Base-by-base conservation (phyloP, 1,140 invertebrate genomes). In the Drosophila paulistorum region DNA sequence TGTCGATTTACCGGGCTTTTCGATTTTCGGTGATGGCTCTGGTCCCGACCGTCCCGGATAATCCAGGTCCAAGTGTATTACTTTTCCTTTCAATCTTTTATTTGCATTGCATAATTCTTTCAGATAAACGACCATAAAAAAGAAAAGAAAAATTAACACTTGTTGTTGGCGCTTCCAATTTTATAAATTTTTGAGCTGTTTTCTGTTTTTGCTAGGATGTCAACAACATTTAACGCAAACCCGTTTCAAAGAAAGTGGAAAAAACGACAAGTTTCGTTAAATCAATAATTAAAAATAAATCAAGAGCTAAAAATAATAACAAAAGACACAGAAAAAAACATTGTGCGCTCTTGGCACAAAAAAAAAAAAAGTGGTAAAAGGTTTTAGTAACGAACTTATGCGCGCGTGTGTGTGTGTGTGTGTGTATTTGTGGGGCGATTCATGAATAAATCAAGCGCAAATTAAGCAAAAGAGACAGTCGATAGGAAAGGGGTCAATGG, bases 241-340 rank as follows among this genome's bases (percentile, higher is more conserved):
- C 26, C 26, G 61, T 73, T 74, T 37, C 13, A 39, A 73, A 42
- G 55, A 74, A 74, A 74, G 62, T 66, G 62, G 65, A 58, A 51
- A 30, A 30, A 54, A 55, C 48, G 64, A 58, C 58, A 71, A 60
- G 54, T 54, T n/a, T 37, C 1, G 7, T 7, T 26, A 87, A 86
- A 86, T 86, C 83, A 60, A 86, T 87, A 77, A 68, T 79, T 77
- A 77, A 86, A 87, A 87, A 87, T 79, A 87, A 87, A 54, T 76
- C 66, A 68, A 51, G 35, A 51, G 65, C 79, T 83, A 87, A 77
- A 87, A 87, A 39, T 39, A 39, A 39, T 11, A 87, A 37, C 10
- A 37, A 37, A 37, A 37, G 35, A 30, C 35, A 37, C 74, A 83
- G 65, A 79, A 70, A 51, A 23, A 51, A 23, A 51, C 17, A 17